Percentiles rank a stretch among this genome's conserved stretches.
These are phyloP conservation scores for Aporophyla lueneburgensis DNA, from an alignment of 2,888 invertebrate genomes.

Conservation along the genomic window DNA sequence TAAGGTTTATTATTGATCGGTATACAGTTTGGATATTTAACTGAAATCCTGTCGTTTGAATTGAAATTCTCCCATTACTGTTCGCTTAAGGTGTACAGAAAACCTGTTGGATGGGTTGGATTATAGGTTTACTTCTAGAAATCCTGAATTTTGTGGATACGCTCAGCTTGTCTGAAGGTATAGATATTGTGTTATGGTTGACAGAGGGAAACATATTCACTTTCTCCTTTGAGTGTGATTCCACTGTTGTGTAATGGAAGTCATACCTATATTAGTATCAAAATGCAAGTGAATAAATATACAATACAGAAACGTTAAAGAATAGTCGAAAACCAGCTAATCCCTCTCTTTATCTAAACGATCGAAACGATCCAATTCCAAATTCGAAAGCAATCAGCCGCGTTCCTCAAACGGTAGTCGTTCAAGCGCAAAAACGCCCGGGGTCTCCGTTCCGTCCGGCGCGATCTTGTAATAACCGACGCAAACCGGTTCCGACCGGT, in stretches of 20 bases:
- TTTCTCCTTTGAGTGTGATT: neutral
- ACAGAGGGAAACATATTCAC: neutral
- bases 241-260: neutral
- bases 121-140: neutral
- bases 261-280: neutral
- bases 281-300: conserved; percentile 21
- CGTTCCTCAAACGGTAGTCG: conserved; percentile 64
- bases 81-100: neutral
- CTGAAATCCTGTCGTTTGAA: conserved; percentile 1
- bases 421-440: conserved; percentile 70
- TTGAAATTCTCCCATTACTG: conserved; percentile 8
- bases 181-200: neutral
- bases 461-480: conserved; percentile 72
- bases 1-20: neutral
- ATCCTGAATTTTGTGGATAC: neutral
- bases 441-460: conserved; percentile 64
- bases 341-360: conserved; percentile 57
- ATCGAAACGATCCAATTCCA: conserved; percentile 67
- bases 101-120: neutral
- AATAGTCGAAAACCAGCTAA: conserved; percentile 46
- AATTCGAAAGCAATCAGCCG: conserved; percentile 68
- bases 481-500: conserved; percentile 72
- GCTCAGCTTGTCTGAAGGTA: neutral
- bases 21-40: neutral
- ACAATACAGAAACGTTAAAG: conserved; percentile 5